Evolutionary conservation across 2,113 vertebrate genomes (phyloP).

Genomic region (Barbus barbus): DNA sequence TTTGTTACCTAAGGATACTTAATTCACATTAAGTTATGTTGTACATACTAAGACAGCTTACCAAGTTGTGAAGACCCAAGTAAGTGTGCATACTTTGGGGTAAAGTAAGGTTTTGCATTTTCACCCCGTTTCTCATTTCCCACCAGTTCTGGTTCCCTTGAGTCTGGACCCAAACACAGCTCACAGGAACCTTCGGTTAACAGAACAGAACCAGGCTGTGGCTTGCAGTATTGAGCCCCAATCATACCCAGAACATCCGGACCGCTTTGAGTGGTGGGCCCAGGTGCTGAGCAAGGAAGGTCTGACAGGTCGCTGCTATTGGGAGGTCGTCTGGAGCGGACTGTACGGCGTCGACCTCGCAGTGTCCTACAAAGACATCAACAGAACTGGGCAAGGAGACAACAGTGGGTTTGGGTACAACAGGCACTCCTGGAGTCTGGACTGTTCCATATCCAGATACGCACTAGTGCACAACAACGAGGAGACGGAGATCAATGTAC

Average conservation of each 20-base stretch:
- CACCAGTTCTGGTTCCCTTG: constrained; percentile 38
- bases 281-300: constrained; percentile 38
- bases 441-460: constrained; percentile 36
- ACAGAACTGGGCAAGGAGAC: constrained; percentile 14
- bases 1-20: neutral
- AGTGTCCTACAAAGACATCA: constrained; percentile 41
- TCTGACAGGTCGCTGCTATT: constrained; percentile 33
- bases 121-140: neutral
- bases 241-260: constrained; percentile 18
- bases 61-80: neutral
- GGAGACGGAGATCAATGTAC: neutral
- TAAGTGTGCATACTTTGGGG: neutral
- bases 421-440: constrained; percentile 47
- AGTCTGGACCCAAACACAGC: constrained; percentile 32
- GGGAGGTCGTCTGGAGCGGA: constrained; percentile 40
- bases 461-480: constrained; percentile 12
- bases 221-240: constrained; percentile 2
- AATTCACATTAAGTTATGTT: neutral
- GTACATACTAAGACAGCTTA: neutral
- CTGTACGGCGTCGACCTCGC: constrained; percentile 28
- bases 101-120: neutral
- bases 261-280: constrained; percentile 45
- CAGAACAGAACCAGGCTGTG: constrained; percentile 16
- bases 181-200: constrained; percentile 27
- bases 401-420: constrained; percentile 50